A percentile compares a stretch with the other conserved stretches of the same genome.
Conservation (phyloP, 2,113 vertebrate species). For the Planiliza haematocheilus region DNA sequence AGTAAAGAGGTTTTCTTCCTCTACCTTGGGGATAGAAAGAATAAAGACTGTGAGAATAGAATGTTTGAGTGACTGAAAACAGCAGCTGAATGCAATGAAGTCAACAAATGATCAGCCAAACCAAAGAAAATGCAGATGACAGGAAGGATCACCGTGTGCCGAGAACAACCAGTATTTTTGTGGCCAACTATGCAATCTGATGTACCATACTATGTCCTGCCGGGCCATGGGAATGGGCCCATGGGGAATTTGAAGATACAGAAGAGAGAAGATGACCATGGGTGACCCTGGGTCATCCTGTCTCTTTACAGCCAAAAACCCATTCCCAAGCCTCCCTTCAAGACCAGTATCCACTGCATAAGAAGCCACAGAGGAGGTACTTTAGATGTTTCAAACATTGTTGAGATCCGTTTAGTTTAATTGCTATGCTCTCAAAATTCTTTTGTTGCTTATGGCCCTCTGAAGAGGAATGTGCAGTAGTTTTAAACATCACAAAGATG, state of each 20-base stretch:
- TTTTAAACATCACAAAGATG: conserved; percentile 3
- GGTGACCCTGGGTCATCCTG: conserved; percentile 47
- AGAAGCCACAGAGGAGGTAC: conserved; percentile 19
- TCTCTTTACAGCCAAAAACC: conserved; percentile 34
- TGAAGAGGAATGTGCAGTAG: not conserved
- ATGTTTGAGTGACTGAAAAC: conserved; percentile 26
- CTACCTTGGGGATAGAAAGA: not conserved
- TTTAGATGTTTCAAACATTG: conserved; percentile 32
- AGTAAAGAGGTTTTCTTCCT: conserved; percentile 2
- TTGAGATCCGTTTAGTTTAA: conserved; percentile 28
- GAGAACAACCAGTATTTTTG: conserved; percentile 53
- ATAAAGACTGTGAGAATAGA: conserved; percentile 14
- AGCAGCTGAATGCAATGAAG: conserved; percentile 41
- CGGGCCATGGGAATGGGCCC: conserved; percentile 20
- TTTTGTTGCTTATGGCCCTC: conserved; percentile 14
- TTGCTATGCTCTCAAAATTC: conserved; percentile 6
- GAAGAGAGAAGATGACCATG: conserved; percentile 32
- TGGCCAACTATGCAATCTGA: conserved; percentile 43
- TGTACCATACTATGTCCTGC: conserved; percentile 12
- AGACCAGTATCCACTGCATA: conserved; percentile 19
- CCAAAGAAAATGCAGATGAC: conserved; percentile 48
- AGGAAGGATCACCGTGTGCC: conserved; percentile 13
- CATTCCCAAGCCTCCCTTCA: conserved; percentile 47
- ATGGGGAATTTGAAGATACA: conserved; percentile 18
- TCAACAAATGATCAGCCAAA: conserved; percentile 62